Evolutionary conservation across 2,888 invertebrate genomes (phyloP), one percentile per base, ranked within the genome.

Genomic region (Drosophila longiperda): DNA sequence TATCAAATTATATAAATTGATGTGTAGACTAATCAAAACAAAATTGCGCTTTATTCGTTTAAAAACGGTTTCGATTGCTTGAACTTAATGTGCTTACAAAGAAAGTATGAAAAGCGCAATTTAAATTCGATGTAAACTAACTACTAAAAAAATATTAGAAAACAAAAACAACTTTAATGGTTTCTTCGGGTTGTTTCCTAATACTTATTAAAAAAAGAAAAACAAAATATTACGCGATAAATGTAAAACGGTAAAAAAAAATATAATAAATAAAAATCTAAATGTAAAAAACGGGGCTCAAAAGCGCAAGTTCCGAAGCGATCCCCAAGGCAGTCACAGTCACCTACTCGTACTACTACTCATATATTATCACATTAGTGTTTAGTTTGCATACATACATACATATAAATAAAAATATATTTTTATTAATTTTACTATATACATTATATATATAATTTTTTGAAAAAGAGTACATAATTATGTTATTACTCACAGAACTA

Each of bases 151-250:
- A 36, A 48, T 40, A 55, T 15, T 29, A 38, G 48, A 52, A 52
- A 36, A 61, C 50, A 59, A 64, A 75, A 75, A 77, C 50, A 79
- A 75, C 70, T 89, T 90, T 69, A 53, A 90, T 71, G 87, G 90
- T 87, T 87, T 87, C 87, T 84, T 72, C 79, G 83, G 88, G 87
- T 90, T 80, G 90, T 87, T 87, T 87, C 87, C 87, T 87, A 87
- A 74, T 54, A 57, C 52, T 65, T 38, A 65, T 53, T 55, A 60
- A 59, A 6, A 55, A 59, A 6, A 55, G 12, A 45, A 49, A 58
- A 23, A 15, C 6, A 69, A 17, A 49, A 49, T 68, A 55, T 40
- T 42, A 36, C 60, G 15, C 61, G 12, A 67, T 71, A 45, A 64
- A 42, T 78, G 73, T 80, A 72, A 61, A 63, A 15, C 50, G 50